Conservation (phyloP, 1,140 invertebrate species). For the Eueides isabella region DNA sequence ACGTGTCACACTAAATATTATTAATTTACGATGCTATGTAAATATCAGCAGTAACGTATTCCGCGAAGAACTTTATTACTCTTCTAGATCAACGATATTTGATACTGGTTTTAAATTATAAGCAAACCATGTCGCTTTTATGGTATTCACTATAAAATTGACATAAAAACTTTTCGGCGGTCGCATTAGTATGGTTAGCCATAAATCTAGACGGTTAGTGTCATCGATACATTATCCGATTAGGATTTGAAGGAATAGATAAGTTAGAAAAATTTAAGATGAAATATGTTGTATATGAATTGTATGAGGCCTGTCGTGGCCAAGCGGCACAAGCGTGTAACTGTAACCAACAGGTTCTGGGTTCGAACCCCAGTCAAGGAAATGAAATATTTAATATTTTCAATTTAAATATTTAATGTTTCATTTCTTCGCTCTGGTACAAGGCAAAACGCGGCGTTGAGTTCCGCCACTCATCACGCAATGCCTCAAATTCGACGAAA, state of each 20-base stretch:
- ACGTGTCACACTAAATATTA: neutral
- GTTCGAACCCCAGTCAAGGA: too few relatives aligned
- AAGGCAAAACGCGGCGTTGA: too few relatives aligned
- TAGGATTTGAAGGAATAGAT: neutral
- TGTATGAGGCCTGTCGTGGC: too few relatives aligned
- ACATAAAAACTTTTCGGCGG: slow-evolving; percentile 25
- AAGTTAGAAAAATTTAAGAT: too few relatives aligned
- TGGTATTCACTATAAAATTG: slow-evolving; percentile 19
- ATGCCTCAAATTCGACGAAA: too few relatives aligned
- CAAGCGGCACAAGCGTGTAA: too few relatives aligned
- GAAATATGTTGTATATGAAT: too few relatives aligned
- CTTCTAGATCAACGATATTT: slow-evolving; percentile 23
- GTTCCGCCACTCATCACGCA: too few relatives aligned
- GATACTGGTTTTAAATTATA: slow-evolving; percentile 26
- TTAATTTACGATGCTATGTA: slow-evolving; percentile 6
- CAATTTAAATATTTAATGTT: too few relatives aligned
- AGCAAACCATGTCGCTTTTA: slow-evolving; percentile 13
- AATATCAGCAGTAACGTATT: neutral
- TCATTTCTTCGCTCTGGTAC: too few relatives aligned
- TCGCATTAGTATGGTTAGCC: slow-evolving; percentile 16
- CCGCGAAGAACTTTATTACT: slow-evolving; percentile 19
- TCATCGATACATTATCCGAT: slow-evolving; percentile 13
- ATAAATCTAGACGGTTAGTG: slow-evolving; percentile 24
- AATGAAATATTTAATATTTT: too few relatives aligned
- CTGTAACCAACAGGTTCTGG: too few relatives aligned